Evolutionary conservation across 2,113 vertebrate genomes (phyloP).

Genomic region (Pseudorasbora parva): DNA sequence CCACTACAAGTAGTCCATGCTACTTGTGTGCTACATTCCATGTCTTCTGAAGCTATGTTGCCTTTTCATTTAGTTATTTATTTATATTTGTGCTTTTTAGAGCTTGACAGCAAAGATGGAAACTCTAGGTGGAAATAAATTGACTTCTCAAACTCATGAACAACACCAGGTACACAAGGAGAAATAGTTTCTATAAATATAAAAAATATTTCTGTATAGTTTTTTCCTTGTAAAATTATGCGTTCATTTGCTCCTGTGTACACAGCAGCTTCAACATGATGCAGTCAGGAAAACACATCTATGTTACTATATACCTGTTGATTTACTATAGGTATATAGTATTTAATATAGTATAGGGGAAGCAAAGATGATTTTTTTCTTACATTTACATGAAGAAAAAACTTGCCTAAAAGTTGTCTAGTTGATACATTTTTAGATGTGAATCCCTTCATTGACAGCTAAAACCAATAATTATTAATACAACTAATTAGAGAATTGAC

Average conservation of each 20-base stretch:
- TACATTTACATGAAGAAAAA: neutral
- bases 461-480: neutral
- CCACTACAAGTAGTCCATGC: neutral
- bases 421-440: neutral
- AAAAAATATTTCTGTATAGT: neutral
- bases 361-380: neutral
- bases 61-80: neutral
- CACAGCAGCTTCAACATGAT: neutral
- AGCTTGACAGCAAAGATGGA: neutral
- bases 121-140: constrained; percentile 11
- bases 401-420: neutral
- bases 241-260: neutral
- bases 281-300: neutral
- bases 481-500: constrained; percentile 1
- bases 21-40: neutral
- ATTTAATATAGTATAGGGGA: too few relatives aligned
- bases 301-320: neutral
- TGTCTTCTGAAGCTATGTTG: neutral
- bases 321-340: too few relatives aligned
- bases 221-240: neutral
- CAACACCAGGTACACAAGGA: neutral
- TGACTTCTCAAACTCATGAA: neutral
- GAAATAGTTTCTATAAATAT: neutral
- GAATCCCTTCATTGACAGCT: neutral
- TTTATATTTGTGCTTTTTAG: neutral